Evolutionary conservation across 2,797 vertebrate genomes (phyloP).

Genomic region (Enteromius fasciolatus): DNA sequence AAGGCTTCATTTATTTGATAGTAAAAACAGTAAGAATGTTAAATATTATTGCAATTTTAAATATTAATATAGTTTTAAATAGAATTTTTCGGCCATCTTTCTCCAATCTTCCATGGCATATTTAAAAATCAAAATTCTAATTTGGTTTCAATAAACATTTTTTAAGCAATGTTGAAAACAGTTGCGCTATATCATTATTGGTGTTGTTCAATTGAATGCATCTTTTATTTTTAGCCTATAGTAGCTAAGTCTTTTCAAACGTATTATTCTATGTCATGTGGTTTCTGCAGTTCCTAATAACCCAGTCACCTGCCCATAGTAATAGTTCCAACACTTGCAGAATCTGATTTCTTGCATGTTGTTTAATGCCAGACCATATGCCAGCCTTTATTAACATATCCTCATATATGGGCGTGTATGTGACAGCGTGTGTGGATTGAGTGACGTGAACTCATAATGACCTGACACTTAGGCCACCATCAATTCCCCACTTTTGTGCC

Average conservation of each 20-base stretch:
- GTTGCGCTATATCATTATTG: neutral
- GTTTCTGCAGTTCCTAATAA: neutral
- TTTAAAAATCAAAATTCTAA: neutral
- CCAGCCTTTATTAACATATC: neutral
- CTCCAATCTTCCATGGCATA: neutral
- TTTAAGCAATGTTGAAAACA: neutral
- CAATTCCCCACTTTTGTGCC: slow-evolving; percentile 51
- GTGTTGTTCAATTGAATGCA: neutral
- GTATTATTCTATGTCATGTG: neutral
- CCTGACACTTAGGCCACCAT: slow-evolving; percentile 57
- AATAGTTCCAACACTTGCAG: neutral
- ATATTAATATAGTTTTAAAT: neutral
- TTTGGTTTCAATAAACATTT: neutral
- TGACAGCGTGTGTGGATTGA: neutral
- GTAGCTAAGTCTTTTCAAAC: neutral
- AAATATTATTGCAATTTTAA: neutral
- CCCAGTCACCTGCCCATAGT: neutral
- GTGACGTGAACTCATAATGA: slow-evolving; percentile 62
- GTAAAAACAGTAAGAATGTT: neutral
- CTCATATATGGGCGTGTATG: neutral
- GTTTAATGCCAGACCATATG: neutral
- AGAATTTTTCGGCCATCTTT: neutral
- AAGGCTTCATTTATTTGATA: neutral
- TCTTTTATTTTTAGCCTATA: neutral
- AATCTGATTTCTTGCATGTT: neutral